Conservation (phyloP, 92 coral and sea anemone species). For the Epizoanthus scotinus region DNA sequence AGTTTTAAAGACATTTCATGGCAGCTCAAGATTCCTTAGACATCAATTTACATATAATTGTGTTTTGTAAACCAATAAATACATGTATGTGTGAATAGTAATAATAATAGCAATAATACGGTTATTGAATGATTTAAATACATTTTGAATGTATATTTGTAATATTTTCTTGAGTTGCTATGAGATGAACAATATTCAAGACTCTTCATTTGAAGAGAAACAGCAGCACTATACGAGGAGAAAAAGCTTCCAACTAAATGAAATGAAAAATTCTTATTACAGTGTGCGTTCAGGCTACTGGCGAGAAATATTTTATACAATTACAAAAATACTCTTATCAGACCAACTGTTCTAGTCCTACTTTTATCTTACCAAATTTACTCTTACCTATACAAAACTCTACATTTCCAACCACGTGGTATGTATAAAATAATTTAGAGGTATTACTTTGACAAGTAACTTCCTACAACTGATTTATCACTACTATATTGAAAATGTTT, state of each 20-base stretch:
- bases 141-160: conserved; percentile 16
- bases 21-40: conserved; percentile 21
- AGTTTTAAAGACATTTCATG: not conserved
- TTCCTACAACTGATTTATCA: conserved; percentile 15
- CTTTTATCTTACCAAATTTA: conserved; percentile 63
- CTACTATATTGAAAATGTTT: conserved; percentile 58
- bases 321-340: conserved; percentile 44
- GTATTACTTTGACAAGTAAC: conserved; percentile 18
- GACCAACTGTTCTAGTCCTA: conserved; percentile 28
- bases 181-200: not conserved
- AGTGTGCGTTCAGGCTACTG: conserved; percentile 45
- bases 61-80: conserved; percentile 11
- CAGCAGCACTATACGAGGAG: not conserved
- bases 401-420: conserved; percentile 15
- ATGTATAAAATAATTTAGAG: conserved; percentile 42
- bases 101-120: not conserved
- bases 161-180: not conserved
- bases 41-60: not conserved
- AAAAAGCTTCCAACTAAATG: conserved; percentile 11
- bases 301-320: conserved; percentile 42
- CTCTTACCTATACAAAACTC: conserved; percentile 64
- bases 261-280: conserved; percentile 1
- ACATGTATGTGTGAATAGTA: not conserved
- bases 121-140: conserved; percentile 15
- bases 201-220: not conserved